Conservation (phyloP, 2,888 invertebrate genomes). For the Euspilapteryx auroguttella region DNA sequence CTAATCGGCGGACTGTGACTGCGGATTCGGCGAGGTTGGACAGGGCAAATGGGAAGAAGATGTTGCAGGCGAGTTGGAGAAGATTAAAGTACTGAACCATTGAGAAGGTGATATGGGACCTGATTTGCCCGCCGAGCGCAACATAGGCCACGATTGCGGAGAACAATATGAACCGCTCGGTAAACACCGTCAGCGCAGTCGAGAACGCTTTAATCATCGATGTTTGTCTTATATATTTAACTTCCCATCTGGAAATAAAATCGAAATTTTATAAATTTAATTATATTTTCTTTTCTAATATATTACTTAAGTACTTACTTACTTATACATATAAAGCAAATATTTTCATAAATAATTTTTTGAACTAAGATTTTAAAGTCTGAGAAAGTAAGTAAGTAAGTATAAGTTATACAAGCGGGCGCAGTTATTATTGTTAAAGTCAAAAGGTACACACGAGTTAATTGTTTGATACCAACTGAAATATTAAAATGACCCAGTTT, state of each 20-base stretch:
- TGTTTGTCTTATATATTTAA: slow-evolving; percentile 65
- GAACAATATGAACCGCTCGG: slow-evolving; percentile 81
- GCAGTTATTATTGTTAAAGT: too few species aligned
- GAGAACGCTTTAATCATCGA: slow-evolving; percentile 70
- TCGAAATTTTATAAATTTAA: slow-evolving; percentile 1
- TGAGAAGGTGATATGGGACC: slow-evolving; percentile 72
- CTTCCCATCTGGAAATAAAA: slow-evolving; percentile 61
- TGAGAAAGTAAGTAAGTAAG: too few species aligned
- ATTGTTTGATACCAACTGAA: too few species aligned
- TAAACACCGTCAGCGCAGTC: slow-evolving; percentile 72
- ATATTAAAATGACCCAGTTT: too few species aligned
- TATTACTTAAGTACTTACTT: too few species aligned
- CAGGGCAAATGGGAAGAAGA: slow-evolving; percentile 65
- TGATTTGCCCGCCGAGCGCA: slow-evolving; percentile 60
- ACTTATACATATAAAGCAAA: too few species aligned
- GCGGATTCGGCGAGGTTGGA: slow-evolving; percentile 64
- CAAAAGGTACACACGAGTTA: too few species aligned
- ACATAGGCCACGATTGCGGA: slow-evolving; percentile 78
- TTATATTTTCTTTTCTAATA: too few species aligned
- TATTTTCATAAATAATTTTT: too few species aligned
- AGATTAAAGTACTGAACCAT: slow-evolving; percentile 78
- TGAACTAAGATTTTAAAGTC: too few species aligned
- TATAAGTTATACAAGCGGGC: too few species aligned
- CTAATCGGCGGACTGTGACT: slow-evolving; percentile 64
- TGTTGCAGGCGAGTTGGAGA: slow-evolving; percentile 68